Conservation (phyloP, 2,113 vertebrate genomes). For the Tragelaphus buxtoni region DNA sequence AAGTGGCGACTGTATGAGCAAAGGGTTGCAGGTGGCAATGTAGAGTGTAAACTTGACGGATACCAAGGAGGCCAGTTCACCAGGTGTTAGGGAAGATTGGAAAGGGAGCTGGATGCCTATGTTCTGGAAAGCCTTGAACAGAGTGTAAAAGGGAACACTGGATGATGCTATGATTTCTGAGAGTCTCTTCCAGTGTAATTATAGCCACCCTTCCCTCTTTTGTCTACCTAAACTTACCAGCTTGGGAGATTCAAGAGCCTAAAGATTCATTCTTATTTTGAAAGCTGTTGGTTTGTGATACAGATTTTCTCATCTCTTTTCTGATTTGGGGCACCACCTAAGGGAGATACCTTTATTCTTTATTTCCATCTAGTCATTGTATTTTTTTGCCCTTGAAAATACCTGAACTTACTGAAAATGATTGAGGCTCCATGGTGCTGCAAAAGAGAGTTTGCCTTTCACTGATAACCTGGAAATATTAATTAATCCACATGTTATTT, state of each 20-base stretch:
- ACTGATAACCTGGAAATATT: slow-evolving; percentile 40
- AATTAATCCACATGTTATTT: slow-evolving; percentile 43
- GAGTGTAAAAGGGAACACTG: not conserved
- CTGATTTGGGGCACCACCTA: not conserved
- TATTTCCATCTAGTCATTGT: not conserved
- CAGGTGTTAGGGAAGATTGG: not conserved
- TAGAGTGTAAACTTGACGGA: not conserved
- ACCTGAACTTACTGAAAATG: not conserved
- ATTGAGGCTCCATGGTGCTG: not conserved
- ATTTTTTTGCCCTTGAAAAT: not conserved
- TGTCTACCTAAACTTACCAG: not conserved
- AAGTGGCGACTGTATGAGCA: not conserved
- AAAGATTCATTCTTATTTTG: not conserved
- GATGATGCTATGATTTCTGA: not conserved
- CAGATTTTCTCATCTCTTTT: not conserved
- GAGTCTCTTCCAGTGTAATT: not conserved
- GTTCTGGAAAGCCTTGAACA: not conserved
- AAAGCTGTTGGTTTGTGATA: not conserved
- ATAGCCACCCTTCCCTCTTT: not conserved
- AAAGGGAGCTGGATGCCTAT: not conserved
- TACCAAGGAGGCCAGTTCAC: not conserved
- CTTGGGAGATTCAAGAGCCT: not conserved
- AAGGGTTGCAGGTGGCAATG: not conserved
- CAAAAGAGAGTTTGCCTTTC: slow-evolving; percentile 19
- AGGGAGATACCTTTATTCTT: not conserved